phyloP scores from a whole-genome alignment of 2,888 invertebrate genomes.

The Rhyacophila evoluta region DNA sequence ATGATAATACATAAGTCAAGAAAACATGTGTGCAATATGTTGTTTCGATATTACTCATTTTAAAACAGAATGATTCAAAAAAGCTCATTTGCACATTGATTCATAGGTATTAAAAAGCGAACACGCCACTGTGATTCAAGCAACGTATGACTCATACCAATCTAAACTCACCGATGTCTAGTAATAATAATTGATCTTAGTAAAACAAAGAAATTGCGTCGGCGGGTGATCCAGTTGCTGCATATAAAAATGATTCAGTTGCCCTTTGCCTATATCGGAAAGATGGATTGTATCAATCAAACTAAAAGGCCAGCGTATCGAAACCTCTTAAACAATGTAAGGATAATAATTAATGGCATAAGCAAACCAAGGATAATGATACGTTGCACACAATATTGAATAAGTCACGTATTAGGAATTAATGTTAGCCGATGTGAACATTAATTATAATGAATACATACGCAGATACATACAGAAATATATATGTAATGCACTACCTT shows the following conservation, averaged over 20 bases:
- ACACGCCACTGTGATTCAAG: background rate
- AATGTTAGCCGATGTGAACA: no score
- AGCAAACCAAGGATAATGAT: background rate
- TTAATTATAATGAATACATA: no score
- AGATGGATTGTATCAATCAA: background rate
- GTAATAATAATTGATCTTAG: background rate
- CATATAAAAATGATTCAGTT: background rate
- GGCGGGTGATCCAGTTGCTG: conserved; percentile 6
- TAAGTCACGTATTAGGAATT: no score
- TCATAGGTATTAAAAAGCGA: background rate
- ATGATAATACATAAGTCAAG: no score
- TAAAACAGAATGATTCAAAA: no score
- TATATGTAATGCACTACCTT: background rate
- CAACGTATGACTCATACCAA: background rate
- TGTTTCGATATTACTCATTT: no score
- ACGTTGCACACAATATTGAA: no score
- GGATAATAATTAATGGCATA: background rate
- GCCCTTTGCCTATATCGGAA: background rate
- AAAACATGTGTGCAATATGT: no score
- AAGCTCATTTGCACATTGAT: no score
- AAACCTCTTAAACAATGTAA: background rate
- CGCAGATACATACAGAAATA: background rate
- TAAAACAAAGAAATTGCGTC: conserved; percentile 11
- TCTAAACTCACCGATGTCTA: background rate
- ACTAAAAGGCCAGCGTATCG: background rate